Evolutionary conservation across 2,113 vertebrate genomes (phyloP).

Genomic region (Tretioscincus oriximinensis): DNA sequence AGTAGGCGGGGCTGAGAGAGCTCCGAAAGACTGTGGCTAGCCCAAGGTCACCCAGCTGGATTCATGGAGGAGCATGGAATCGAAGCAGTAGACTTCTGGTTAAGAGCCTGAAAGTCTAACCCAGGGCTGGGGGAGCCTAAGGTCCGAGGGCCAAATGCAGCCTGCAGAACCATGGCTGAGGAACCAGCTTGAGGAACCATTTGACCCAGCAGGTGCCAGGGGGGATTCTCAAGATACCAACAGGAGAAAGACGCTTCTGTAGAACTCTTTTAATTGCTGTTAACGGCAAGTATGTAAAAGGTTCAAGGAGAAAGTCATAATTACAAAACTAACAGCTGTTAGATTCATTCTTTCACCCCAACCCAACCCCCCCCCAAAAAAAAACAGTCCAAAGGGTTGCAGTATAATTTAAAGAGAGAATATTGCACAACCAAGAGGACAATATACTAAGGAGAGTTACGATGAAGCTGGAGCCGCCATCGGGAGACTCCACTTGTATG

Average conservation of each 20-base stretch:
- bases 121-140: too few species aligned
- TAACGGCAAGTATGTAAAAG: conserved; percentile 78
- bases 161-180: too few species aligned
- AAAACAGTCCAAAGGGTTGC: conserved; percentile 75
- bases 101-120: too few species aligned
- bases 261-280: conserved; percentile 78
- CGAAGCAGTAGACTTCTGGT: too few species aligned
- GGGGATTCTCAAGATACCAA: not conserved
- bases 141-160: too few species aligned
- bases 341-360: conserved; percentile 66
- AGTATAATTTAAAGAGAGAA: conserved; percentile 76
- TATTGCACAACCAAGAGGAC: conserved; percentile 82
- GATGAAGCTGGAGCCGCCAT: conserved; percentile 45
- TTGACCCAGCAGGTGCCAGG: too few species aligned
- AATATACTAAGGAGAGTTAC: conserved; percentile 63
- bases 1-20: too few species aligned
- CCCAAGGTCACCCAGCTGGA: too few species aligned
- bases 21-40: too few species aligned
- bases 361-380: conserved; percentile 48
- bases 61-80: too few species aligned
- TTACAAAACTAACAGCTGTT: conserved; percentile 82
- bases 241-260: conserved; percentile 52
- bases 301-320: conserved; percentile 73
- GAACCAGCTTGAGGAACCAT: too few species aligned
- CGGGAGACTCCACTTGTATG: not conserved